phyloP scores from a whole-genome alignment of 2,113 vertebrate genomes.

The Alectura lathami region DNA sequence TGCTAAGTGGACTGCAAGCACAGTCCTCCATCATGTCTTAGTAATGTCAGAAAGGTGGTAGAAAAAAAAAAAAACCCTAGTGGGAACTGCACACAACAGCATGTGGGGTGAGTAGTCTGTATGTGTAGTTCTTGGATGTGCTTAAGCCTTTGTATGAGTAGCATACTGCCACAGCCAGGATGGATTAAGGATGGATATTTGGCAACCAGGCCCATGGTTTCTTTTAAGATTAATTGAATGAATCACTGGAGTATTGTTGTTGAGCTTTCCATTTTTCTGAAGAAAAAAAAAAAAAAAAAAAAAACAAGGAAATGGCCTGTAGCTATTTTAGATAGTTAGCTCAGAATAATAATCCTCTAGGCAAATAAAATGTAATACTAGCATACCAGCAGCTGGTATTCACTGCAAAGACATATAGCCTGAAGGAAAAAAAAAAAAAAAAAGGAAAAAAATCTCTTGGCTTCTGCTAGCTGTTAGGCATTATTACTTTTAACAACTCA shows the following conservation, averaged over 20 bases:
- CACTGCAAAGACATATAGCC: neutral
- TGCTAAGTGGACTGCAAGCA: neutral
- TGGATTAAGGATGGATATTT: neutral
- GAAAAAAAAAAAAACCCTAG: neutral
- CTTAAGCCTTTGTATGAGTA: neutral
- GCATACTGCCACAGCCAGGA: neutral
- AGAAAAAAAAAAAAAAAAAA: neutral
- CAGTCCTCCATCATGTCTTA: neutral
- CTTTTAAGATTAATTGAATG: conserved; percentile 6
- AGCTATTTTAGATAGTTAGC: neutral
- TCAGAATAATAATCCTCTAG: neutral
- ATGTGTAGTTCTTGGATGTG: neutral
- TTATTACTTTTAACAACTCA: neutral
- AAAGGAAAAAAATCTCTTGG: neutral
- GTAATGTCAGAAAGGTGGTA: neutral
- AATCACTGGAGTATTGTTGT: neutral
- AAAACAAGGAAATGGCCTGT: neutral
- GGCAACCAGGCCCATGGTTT: neutral
- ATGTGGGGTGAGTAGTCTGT: neutral
- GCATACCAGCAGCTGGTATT: neutral
- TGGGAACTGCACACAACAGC: neutral
- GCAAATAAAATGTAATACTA: neutral
- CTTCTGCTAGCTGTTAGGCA: neutral
- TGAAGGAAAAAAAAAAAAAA: neutral
- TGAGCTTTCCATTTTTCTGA: neutral